phyloP scores from a whole-genome alignment of 2,113 vertebrate species.

The Rattus rattus region DNA sequence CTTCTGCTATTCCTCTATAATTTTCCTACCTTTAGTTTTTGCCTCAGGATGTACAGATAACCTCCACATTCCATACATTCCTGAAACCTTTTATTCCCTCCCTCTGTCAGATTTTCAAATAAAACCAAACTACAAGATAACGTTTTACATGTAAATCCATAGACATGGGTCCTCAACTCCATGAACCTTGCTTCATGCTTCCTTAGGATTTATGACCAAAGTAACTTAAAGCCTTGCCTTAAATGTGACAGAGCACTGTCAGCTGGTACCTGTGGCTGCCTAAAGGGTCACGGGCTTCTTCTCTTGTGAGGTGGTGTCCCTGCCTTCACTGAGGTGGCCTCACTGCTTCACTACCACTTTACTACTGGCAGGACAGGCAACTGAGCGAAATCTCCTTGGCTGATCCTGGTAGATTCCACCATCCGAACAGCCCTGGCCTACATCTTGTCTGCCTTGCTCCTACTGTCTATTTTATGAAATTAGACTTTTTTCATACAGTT shows the following conservation, averaged over 20 bases:
- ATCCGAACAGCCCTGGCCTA: no score
- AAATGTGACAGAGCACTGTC: slow-evolving; percentile 8
- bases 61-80: slow-evolving; percentile 78
- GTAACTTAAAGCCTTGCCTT: slow-evolving; percentile 51
- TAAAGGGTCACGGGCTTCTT: rapidly evolving
- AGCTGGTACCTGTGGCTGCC: rapidly evolving
- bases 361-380: background rate
- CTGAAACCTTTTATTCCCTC: slow-evolving; percentile 48
- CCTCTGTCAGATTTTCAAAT: slow-evolving; percentile 71
- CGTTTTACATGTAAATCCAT: slow-evolving; percentile 69
- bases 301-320: rapidly evolving
- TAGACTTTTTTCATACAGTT: background rate
- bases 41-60: slow-evolving; percentile 75
- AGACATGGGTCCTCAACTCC: slow-evolving; percentile 56
- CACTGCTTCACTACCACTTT: no score
- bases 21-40: background rate
- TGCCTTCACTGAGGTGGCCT: no score
- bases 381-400: no score
- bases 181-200: slow-evolving; percentile 48
- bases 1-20: slow-evolving; percentile 48
- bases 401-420: no score
- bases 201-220: slow-evolving; percentile 21
- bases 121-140: slow-evolving; percentile 78
- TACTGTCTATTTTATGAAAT: background rate
- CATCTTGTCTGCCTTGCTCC: no score